Percentiles rank a stretch among this genome's conserved stretches.
phyloP scores from a whole-genome alignment of 2,888 invertebrate genomes.

The Spodoptera littoralis region DNA sequence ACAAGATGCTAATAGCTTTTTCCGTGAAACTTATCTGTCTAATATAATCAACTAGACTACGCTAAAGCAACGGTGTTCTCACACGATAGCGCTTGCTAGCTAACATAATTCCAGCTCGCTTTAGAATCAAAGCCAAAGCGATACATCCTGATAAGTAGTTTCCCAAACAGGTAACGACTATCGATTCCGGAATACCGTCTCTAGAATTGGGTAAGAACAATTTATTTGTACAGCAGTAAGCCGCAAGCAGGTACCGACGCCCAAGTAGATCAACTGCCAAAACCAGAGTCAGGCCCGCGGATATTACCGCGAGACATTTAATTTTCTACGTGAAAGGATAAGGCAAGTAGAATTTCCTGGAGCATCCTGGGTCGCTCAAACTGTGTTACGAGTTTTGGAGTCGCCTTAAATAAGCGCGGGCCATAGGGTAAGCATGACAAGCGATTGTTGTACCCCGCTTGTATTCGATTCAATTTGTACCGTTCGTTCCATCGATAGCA shows the following conservation, averaged over 20 bases:
- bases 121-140: slow-evolving; percentile 27
- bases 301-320: slow-evolving; percentile 87
- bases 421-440: slow-evolving; percentile 59
- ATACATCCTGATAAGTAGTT: slow-evolving; percentile 17
- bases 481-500: slow-evolving; percentile 32
- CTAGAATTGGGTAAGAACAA: slow-evolving; percentile 50
- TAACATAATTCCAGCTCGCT: slow-evolving; percentile 33
- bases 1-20: slow-evolving; percentile 35
- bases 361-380: slow-evolving; percentile 77
- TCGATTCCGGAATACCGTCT: slow-evolving; percentile 40
- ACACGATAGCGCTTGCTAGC: slow-evolving; percentile 29
- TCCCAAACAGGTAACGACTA: slow-evolving; percentile 28
- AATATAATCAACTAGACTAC: slow-evolving; percentile 27
- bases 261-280: slow-evolving; percentile 83
- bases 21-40: slow-evolving; percentile 36
- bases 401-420: slow-evolving; percentile 70
- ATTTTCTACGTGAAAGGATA: slow-evolving; percentile 89
- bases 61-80: slow-evolving; percentile 37
- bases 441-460: slow-evolving; percentile 53
- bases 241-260: slow-evolving; percentile 60
- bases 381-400: slow-evolving; percentile 79
- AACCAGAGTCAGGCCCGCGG: slow-evolving; percentile 79
- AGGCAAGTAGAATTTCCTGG: slow-evolving; percentile 82
- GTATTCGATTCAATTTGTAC: slow-evolving; percentile 48
- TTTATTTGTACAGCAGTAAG: slow-evolving; percentile 58